Conservation (phyloP, 2,797 vertebrate genomes). For the Scarus forsteni region DNA sequence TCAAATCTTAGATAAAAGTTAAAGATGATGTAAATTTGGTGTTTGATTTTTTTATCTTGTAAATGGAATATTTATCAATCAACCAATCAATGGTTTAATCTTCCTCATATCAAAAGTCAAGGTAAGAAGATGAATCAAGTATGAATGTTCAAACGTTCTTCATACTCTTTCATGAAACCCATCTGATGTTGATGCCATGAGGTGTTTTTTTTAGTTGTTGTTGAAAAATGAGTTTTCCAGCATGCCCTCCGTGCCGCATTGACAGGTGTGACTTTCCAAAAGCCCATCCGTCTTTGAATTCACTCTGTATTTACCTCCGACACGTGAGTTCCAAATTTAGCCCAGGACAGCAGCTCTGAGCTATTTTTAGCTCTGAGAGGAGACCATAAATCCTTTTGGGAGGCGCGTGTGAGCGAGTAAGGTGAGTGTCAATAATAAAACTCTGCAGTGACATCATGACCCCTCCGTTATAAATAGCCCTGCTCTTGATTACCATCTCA, state of each 20-base stretch:
- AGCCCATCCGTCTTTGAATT: conserved; percentile 25
- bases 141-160: too few species aligned
- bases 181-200: background rate
- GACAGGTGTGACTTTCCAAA: conserved; percentile 9
- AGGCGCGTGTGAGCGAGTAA: conserved; percentile 19
- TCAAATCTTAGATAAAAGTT: too few species aligned
- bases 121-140: too few species aligned
- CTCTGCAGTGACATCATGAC: conserved; percentile 56
- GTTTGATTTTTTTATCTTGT: too few species aligned
- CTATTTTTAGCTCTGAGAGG: conserved; percentile 54
- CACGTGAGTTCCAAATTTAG: conserved; percentile 38
- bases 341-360: conserved; percentile 20
- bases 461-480: conserved; percentile 72
- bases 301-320: conserved; percentile 40
- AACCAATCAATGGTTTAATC: too few species aligned
- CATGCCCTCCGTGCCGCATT: background rate
- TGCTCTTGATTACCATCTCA: conserved; percentile 54
- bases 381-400: conserved; percentile 37
- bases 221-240: background rate
- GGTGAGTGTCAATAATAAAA: conserved; percentile 57
- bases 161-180: too few species aligned
- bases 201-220: background rate
- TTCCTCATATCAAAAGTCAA: too few species aligned
- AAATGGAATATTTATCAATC: too few species aligned
- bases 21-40: too few species aligned